Percentiles rank a stretch among this genome's conserved stretches.
These are phyloP conservation scores for Erebia aethiops DNA, from an alignment of 2,888 invertebrate species.

Conservation along the genomic window DNA sequence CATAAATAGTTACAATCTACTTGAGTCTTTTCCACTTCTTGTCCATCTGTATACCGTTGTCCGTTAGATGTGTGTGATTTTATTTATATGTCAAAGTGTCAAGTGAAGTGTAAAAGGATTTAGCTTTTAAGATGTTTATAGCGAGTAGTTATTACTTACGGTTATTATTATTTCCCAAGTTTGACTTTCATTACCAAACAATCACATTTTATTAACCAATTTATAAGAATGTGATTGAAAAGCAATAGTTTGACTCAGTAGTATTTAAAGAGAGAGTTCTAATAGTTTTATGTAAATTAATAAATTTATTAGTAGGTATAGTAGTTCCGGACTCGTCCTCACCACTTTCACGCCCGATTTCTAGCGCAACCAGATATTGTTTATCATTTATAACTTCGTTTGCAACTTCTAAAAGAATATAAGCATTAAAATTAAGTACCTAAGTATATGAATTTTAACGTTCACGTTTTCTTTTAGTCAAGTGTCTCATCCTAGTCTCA, in stretches of 20 bases:
- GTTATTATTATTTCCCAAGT: background rate
- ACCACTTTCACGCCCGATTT: constrained; percentile 74
- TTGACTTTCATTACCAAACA: background rate
- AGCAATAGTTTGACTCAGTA: constrained; percentile 5
- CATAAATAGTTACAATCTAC: constrained; percentile 4
- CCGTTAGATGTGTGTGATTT: constrained; percentile 1
- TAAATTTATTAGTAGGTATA: constrained; percentile 66
- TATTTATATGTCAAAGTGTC: background rate
- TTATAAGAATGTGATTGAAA: constrained; percentile 8
- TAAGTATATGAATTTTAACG: constrained; percentile 16
- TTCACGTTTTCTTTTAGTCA: background rate
- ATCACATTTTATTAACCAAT: constrained; percentile 17
- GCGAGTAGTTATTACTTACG: background rate
- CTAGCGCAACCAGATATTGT: constrained; percentile 52
- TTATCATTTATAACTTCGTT: constrained; percentile 7
- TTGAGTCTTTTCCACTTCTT: background rate
- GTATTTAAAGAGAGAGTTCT: constrained; percentile 33
- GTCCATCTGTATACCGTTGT: background rate
- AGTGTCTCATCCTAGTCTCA: background rate
- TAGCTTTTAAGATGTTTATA: background rate
- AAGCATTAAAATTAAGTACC: background rate
- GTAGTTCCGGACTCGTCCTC: constrained; percentile 62
- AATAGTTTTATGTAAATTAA: constrained; percentile 60
- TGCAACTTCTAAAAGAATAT: constrained; percentile 19
- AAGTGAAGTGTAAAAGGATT: background rate